Evolutionary conservation across 1,140 invertebrate species (phyloP), one percentile per base, ranked within the genome.

Genomic region (Oscheius sp.): DNA sequence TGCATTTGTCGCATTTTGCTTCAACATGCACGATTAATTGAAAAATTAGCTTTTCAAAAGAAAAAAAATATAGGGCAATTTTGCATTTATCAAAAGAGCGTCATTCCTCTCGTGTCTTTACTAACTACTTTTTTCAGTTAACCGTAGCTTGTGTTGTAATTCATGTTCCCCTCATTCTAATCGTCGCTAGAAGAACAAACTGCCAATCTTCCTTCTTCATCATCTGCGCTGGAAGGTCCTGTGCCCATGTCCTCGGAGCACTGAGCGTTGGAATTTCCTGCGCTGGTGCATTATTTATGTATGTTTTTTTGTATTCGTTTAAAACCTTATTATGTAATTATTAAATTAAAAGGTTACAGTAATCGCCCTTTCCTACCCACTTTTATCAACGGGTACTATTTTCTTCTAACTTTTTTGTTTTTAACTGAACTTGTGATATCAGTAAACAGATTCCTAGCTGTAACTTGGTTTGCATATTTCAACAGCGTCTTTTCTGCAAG

Each of bases 371-470:
- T 55, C 49, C 49, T 55, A 13, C 7, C 23, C 7, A 20, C 15
- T 55, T 55, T 55, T 55, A 55, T 55, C 23, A 55, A 55, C 23
- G 49, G 49, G 4, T 55, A 55, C 23, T 55, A 55, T 23, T 55
- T 13, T 23, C 7, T 23, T 7, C 49, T 55, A 15, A 55, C 7
- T 23, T 55, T 55, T 55, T 26, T 55, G 4, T 55, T 55, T 55
- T 4, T 55, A 26, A 13, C 49, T 55, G 49, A 55, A 23, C 49
- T 55, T 7, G 7, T 23, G 7, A 55, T 55, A 13, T 15, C 49
- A 20, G 7, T 55, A 4, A 55, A 55, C 49, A 7, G 49, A 55
- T 55, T 55, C 49, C 7, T 55, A 4, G 49, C 49, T 13, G 49
- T 55, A 4, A 20, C 7, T n/a, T n/a, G n/a, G n/a, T 23, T 55